phyloP scores from a whole-genome alignment of 2,888 invertebrate genomes.

The Tachina grossa region DNA sequence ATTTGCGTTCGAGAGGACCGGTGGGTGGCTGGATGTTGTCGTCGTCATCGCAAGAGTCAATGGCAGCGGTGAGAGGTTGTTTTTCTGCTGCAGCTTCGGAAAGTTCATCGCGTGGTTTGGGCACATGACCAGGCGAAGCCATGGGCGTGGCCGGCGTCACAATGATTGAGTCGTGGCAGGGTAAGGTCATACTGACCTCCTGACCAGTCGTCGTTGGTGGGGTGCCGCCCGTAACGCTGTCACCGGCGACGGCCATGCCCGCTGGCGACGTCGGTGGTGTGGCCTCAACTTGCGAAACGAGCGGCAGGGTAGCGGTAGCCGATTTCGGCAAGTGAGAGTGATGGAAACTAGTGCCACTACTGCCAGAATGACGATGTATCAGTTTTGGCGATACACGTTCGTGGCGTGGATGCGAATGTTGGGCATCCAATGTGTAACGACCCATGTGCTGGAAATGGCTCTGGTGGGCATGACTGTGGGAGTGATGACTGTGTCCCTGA shows the following conservation, averaged over 20 bases:
- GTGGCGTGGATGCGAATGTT: slow-evolving; percentile 71
- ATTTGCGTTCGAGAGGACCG: slow-evolving; percentile 81
- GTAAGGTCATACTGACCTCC: slow-evolving; percentile 74
- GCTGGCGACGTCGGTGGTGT: slow-evolving; percentile 81
- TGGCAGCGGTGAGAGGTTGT: slow-evolving; percentile 75
- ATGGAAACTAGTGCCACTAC: slow-evolving; percentile 78
- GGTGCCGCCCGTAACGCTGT: slow-evolving; percentile 70
- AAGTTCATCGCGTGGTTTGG: slow-evolving; percentile 74
- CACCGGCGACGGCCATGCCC: slow-evolving; percentile 76
- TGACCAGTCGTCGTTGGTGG: slow-evolving; percentile 74
- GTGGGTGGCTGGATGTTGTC: slow-evolving; percentile 77
- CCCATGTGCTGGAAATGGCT: slow-evolving; percentile 69
- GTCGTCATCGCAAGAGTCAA: slow-evolving; percentile 73
- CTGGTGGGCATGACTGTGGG: slow-evolving; percentile 67
- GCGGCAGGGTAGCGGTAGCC: slow-evolving; percentile 82
- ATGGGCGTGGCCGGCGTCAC: slow-evolving; percentile 83
- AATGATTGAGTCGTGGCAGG: slow-evolving; percentile 81
- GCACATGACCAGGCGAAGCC: slow-evolving; percentile 82
- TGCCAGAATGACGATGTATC: slow-evolving; percentile 81
- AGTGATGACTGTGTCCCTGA: slow-evolving; percentile 72
- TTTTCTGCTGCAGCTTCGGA: slow-evolving; percentile 76
- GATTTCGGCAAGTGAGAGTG: slow-evolving; percentile 81
- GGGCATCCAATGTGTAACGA: slow-evolving; percentile 62
- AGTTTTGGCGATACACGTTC: slow-evolving; percentile 80
- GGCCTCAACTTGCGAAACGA: slow-evolving; percentile 81